A percentile compares a stretch with the other conserved stretches of the same genome.
Evolutionary conservation across 1,140 invertebrate species (phyloP).

Genomic region (Sminthurides bifidus): DNA sequence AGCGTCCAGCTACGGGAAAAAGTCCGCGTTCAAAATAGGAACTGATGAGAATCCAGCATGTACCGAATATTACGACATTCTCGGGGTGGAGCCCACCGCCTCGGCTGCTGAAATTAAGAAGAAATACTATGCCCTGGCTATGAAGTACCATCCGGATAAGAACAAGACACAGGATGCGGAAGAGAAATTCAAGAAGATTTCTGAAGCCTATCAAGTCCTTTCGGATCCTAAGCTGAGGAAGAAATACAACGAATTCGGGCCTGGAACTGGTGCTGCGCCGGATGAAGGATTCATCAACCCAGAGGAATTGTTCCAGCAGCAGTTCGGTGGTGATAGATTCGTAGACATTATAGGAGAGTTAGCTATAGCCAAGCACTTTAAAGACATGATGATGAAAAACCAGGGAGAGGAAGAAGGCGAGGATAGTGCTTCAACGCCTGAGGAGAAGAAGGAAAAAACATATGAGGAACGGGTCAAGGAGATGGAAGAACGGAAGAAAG

Average conservation of each 20-base stretch:
- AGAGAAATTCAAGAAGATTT: constrained; percentile 31
- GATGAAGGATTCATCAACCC: constrained; percentile 32
- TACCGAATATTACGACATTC: constrained; percentile 41
- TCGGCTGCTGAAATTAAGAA: constrained; percentile 41
- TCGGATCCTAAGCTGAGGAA: constrained; percentile 32
- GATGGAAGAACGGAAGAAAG: constrained; percentile 24
- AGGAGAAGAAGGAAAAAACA: constrained; percentile 21
- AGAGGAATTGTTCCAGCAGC: constrained; percentile 29
- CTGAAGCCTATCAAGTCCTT: constrained; percentile 36
- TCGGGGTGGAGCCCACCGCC: constrained; percentile 39
- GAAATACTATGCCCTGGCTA: constrained; percentile 40
- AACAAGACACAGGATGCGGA: constrained; percentile 31
- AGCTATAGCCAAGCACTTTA: constrained; percentile 30
- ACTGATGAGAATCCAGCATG: constrained; percentile 24
- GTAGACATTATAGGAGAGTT: constrained; percentile 32
- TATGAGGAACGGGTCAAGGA: constrained; percentile 24
- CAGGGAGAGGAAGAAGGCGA: constrained; percentile 12
- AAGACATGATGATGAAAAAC: constrained; percentile 21
- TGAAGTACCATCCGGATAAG: constrained; percentile 34
- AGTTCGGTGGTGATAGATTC: constrained; percentile 31
- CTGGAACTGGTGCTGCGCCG: constrained; percentile 22
- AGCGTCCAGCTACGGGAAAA: background rate
- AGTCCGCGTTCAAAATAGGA: constrained; percentile 21
- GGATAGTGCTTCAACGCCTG: background rate
- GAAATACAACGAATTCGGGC: constrained; percentile 34